Conservation (phyloP, 2,113 vertebrate genomes). For the Bos taurus region DNA sequence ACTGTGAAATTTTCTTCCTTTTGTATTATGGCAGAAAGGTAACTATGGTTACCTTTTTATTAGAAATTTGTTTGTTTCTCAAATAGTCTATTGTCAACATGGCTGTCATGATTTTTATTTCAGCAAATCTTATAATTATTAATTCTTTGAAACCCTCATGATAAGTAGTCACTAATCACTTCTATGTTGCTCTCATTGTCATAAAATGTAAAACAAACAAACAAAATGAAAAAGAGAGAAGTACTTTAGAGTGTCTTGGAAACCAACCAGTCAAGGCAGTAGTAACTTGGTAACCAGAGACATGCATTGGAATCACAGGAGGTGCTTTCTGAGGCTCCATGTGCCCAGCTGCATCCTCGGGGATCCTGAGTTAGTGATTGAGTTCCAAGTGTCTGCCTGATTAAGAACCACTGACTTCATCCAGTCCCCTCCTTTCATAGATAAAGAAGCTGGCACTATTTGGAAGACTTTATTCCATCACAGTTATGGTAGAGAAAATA, state of each 20-base stretch:
- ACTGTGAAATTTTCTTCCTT: neutral
- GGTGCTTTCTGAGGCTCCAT: neutral
- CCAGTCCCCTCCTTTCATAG: neutral
- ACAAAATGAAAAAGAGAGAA: neutral
- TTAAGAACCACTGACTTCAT: neutral
- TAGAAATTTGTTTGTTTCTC: neutral
- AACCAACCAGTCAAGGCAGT: neutral
- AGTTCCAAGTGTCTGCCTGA: neutral
- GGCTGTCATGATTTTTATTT: neutral
- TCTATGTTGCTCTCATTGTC: neutral
- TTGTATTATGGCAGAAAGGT: neutral
- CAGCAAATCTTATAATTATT: neutral
- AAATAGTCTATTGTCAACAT: neutral
- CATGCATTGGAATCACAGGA: neutral
- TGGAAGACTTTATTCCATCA: neutral
- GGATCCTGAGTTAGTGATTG: neutral
- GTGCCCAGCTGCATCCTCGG: too few species aligned
- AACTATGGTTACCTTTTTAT: neutral
- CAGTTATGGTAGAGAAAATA: neutral
- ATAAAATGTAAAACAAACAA: neutral
- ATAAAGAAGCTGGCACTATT: neutral
- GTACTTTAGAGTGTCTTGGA: neutral
- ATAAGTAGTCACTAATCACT: neutral
- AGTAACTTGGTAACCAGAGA: neutral
- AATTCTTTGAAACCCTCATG: neutral